Evolutionary conservation across 1,140 invertebrate species (phyloP).

Genomic region (Belonocnema kinseyi): DNA sequence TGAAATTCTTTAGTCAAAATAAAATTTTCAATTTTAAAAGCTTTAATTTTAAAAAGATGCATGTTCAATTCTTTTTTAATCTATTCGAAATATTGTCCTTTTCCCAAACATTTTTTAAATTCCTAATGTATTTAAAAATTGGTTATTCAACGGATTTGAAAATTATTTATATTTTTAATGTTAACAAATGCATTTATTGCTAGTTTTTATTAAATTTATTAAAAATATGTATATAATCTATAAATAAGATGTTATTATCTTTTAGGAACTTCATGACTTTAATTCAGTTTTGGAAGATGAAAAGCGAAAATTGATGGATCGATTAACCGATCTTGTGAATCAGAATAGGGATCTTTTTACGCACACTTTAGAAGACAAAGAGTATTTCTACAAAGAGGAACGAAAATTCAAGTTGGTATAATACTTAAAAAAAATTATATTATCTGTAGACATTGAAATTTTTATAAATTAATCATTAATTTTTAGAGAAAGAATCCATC

Average conservation of each 20-base stretch:
- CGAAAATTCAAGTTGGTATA: constrained; percentile 83
- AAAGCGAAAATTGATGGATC: constrained; percentile 89
- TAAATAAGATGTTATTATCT: neutral
- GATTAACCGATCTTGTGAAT: constrained; percentile 87
- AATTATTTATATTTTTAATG: too few relatives aligned
- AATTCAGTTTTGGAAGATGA: constrained; percentile 89
- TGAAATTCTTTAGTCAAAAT: too few relatives aligned
- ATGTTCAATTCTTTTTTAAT: too few relatives aligned
- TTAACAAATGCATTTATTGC: too few relatives aligned
- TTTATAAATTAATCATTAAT: neutral
- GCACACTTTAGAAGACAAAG: constrained; percentile 93
- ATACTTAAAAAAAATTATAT: neutral
- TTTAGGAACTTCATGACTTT: constrained; percentile 80
- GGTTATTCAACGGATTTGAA: too few relatives aligned
- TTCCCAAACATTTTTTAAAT: too few relatives aligned
- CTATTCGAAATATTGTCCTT: too few relatives aligned
- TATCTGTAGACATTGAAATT: neutral
- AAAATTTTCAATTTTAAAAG: too few relatives aligned
- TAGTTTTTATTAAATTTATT: too few relatives aligned
- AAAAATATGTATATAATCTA: neutral
- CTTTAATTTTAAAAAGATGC: too few relatives aligned
- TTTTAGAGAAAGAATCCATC: constrained; percentile 86
- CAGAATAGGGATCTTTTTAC: constrained; percentile 94
- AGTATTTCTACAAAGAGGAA: constrained; percentile 93
- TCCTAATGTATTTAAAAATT: too few relatives aligned